Percentiles rank a stretch among this genome's conserved stretches.
phyloP scores from a whole-genome alignment of 2,888 invertebrate genomes.

The Hemistola chrysoprasaria region DNA sequence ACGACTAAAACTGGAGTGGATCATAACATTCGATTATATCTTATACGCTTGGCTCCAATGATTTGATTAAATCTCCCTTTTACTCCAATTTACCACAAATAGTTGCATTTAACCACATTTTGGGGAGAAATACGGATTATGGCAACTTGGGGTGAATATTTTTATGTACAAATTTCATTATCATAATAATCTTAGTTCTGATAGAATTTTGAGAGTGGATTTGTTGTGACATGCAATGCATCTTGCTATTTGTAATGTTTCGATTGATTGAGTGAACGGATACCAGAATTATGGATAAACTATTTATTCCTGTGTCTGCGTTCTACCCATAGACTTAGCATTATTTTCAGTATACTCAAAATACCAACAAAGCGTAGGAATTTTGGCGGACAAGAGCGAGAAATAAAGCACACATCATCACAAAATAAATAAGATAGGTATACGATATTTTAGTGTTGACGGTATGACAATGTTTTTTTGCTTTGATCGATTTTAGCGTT shows the following conservation, averaged over 20 bases:
- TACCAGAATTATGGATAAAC: no score
- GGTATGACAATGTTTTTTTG: no score
- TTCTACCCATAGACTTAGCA: no score
- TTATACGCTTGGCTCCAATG: slow-evolving; percentile 35
- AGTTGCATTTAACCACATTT: slow-evolving; percentile 66
- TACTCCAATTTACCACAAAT: slow-evolving; percentile 66
- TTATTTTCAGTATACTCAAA: no score
- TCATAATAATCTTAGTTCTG: slow-evolving; percentile 46
- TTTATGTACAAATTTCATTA: slow-evolving; percentile 60
- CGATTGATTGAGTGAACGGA: background rate
- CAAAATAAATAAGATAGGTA: no score
- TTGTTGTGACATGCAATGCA: slow-evolving; percentile 29
- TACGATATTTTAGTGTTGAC: no score
- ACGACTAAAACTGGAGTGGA: slow-evolving; percentile 57
- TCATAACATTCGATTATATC: slow-evolving; percentile 63
- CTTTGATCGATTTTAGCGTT: no score
- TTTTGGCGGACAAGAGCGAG: no score
- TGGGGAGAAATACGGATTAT: slow-evolving; percentile 57
- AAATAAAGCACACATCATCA: no score
- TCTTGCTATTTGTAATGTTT: slow-evolving; percentile 10
- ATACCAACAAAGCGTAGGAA: no score
- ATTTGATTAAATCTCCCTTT: slow-evolving; percentile 73
- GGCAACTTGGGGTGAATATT: slow-evolving; percentile 55
- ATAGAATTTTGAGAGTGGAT: slow-evolving; percentile 37
- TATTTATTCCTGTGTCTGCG: no score